Conservation (phyloP, 2,888 invertebrate genomes). For the Spialia ferax region DNA sequence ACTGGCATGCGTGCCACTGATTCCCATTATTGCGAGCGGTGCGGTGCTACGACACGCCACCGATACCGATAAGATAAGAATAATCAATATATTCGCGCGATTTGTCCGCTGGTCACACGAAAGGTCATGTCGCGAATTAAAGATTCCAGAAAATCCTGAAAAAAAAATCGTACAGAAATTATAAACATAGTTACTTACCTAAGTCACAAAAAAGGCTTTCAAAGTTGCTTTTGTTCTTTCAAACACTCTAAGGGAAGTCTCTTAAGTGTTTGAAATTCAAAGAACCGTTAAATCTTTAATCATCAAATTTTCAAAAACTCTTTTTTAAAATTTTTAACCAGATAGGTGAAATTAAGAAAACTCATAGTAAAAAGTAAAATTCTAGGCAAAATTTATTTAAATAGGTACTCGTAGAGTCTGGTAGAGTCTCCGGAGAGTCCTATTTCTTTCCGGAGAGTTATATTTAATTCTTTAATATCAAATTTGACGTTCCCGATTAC, state of each 20-base stretch:
- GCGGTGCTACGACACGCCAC: conserved; percentile 70
- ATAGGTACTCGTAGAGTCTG: not conserved
- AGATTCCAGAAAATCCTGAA: conserved; percentile 10
- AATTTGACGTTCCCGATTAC: not conserved
- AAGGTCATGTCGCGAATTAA: conserved; percentile 66
- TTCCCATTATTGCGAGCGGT: conserved; percentile 64
- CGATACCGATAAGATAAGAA: conserved; percentile 61
- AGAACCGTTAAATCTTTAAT: too few relatives aligned
- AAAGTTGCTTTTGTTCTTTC: not conserved
- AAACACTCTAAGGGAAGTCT: too few relatives aligned
- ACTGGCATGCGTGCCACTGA: conserved; percentile 63
- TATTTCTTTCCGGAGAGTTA: too few relatives aligned
- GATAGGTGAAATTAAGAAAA: too few relatives aligned
- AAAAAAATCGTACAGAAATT: conserved; percentile 7
- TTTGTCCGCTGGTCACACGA: conserved; percentile 72
- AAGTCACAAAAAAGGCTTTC: too few relatives aligned
- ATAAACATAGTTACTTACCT: not conserved
- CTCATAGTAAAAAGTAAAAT: too few relatives aligned
- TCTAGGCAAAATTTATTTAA: too few relatives aligned
- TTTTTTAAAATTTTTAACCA: too few relatives aligned
- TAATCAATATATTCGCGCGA: conserved; percentile 80
- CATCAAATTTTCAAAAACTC: too few relatives aligned
- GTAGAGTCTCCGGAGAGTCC: too few relatives aligned
- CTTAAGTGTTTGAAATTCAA: too few relatives aligned
- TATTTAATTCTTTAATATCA: too few relatives aligned